Conservation (phyloP, 2,888 invertebrate species). For the Hetaerina titia region DNA sequence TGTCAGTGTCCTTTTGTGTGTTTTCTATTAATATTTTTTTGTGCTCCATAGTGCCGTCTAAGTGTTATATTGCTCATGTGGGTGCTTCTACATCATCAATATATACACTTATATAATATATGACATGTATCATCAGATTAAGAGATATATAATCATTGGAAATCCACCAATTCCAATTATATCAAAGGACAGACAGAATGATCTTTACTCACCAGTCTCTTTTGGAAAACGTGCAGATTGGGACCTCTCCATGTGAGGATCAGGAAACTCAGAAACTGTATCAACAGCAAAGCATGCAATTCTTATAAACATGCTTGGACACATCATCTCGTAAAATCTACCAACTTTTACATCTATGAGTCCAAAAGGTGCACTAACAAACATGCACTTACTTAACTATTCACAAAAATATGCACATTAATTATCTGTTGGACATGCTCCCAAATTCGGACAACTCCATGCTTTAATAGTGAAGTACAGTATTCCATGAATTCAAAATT, state of each 20-base stretch:
- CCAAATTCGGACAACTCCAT: not conserved
- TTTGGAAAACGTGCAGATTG: constrained; percentile 66
- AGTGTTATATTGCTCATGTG: no score
- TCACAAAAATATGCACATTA: constrained; percentile 1
- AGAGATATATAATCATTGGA: no score
- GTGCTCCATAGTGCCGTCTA: no score
- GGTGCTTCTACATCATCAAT: no score
- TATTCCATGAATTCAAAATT: not conserved
- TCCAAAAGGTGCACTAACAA: constrained; percentile 49
- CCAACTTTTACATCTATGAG: not conserved
- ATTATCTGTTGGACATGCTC: not conserved
- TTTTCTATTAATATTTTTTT: no score
- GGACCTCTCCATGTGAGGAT: constrained; percentile 74
- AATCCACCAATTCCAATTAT: not conserved
- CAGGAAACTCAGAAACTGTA: constrained; percentile 74
- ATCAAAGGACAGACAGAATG: not conserved
- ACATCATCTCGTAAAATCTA: not conserved
- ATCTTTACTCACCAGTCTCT: constrained; percentile 49
- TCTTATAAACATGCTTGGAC: constrained; percentile 41
- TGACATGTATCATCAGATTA: no score
- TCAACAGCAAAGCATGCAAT: constrained; percentile 68
- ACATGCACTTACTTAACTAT: constrained; percentile 65
- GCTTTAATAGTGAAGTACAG: not conserved
- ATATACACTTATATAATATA: no score
- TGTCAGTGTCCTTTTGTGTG: no score